Conservation (phyloP, 2,888 invertebrate genomes). For the Dryocosmus kuriphilus region DNA sequence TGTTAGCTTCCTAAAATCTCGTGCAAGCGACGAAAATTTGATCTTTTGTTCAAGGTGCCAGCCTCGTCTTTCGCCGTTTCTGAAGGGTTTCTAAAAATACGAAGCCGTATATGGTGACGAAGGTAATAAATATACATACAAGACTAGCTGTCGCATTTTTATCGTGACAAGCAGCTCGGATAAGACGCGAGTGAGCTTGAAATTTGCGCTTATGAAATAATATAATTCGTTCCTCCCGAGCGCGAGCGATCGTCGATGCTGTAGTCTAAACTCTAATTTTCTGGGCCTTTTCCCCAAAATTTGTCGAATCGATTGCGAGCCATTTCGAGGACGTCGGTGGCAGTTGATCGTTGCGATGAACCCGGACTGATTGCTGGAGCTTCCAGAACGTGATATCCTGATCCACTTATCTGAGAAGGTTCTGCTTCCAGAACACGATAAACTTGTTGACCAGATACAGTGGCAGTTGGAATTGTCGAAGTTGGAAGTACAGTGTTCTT, state of each 20-base stretch:
- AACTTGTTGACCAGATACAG: slow-evolving; percentile 77
- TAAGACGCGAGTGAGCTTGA: slow-evolving; percentile 57
- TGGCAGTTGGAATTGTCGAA: slow-evolving; percentile 64
- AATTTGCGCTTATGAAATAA: slow-evolving; percentile 54
- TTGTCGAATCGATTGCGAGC: slow-evolving; percentile 91
- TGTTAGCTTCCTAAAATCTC: slow-evolving; percentile 15
- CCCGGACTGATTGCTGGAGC: slow-evolving; percentile 69
- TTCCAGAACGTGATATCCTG: slow-evolving; percentile 75
- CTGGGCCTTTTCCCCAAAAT: slow-evolving; percentile 85
- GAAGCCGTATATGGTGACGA: slow-evolving; percentile 61
- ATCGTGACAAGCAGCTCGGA: slow-evolving; percentile 57
- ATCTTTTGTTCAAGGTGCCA: slow-evolving; percentile 55
- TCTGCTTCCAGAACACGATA: slow-evolving; percentile 81
- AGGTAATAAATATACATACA: slow-evolving; percentile 55
- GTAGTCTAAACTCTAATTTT: slow-evolving; percentile 64
- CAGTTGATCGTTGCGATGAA: slow-evolving; percentile 77
- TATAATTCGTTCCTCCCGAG: slow-evolving; percentile 50
- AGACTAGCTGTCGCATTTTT: slow-evolving; percentile 50
- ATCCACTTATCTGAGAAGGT: slow-evolving; percentile 62
- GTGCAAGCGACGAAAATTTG: slow-evolving; percentile 9
- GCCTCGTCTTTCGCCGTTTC: slow-evolving; percentile 45
- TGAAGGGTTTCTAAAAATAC: slow-evolving; percentile 51
- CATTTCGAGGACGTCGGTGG: slow-evolving; percentile 88
- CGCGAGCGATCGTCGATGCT: slow-evolving; percentile 45
- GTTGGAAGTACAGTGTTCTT: slow-evolving; percentile 63